Base-by-base conservation (phyloP, 2,797 vertebrate genomes). In the Apogon talboti region DNA sequence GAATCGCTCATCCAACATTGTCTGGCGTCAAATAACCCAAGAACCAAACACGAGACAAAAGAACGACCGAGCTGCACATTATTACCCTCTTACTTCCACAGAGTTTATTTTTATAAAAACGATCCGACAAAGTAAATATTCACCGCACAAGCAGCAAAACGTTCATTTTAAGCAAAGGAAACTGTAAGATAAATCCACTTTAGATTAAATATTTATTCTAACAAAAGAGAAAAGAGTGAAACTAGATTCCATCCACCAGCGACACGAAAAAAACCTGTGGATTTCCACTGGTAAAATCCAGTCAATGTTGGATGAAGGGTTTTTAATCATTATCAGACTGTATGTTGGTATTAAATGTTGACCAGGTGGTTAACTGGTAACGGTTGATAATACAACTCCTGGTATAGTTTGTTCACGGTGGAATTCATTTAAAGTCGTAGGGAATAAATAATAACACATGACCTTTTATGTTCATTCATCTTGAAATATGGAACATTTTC, bases 281-380 rank as follows among this genome's bases (percentile, higher is more conserved):
- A 10, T 35, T 30, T 51, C 44, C 33, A 18, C 0, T 43, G 37
- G 21, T 21, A 54, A 21, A 45, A 44, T 13, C 3, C 0, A 28
- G 21, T 45, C 13, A 41, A 16, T 60, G 21, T 49, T 5, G 0
- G 14, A 44, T 24, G 8, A 10, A 16, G 28, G 30, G 43, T 70
- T 63, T 67, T n/a, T 44, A 61, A 44, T 61, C 28, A 19, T 66
- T 66, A 66, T 60, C 53, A 55, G 47, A 42, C 62, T 78, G 66
- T 7, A 47, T 57, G 67, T 73, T 49, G 43, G 60, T 46, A 53
- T 51, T 43, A 59, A 55, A 58, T 11, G 38, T 50, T 51, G 19
- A 53, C 10, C 18, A 14, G 10, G 12, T 57, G 46, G 60, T 70
- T 66, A 72, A 52, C 18, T n/a, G 35, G 28, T 70, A 28, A 28